phyloP scores from a whole-genome alignment of 2,888 invertebrate species.

The Eustalomyia histrio region DNA sequence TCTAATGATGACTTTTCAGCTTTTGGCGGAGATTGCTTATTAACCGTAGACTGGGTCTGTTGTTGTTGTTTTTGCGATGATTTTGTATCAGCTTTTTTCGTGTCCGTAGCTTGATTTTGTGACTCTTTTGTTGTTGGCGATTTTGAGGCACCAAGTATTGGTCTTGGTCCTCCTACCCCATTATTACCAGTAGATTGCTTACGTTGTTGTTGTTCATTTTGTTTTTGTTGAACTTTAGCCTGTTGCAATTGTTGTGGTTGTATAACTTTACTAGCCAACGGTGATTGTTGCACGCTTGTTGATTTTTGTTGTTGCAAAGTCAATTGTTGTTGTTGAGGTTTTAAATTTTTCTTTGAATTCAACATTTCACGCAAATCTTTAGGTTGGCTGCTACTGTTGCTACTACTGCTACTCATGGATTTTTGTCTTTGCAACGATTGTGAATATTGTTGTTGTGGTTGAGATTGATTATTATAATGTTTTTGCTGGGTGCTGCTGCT shows the following conservation, averaged over 20 bases:
- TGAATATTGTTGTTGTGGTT: slow-evolving; percentile 54
- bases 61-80: slow-evolving; percentile 38
- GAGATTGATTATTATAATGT: slow-evolving; percentile 25
- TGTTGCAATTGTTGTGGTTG: slow-evolving; percentile 63
- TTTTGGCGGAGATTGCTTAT: slow-evolving; percentile 55
- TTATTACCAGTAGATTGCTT: slow-evolving; percentile 28
- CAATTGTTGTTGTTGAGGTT: slow-evolving; percentile 11
- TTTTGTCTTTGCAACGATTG: slow-evolving; percentile 62
- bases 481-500: slow-evolving; percentile 50
- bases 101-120: slow-evolving; percentile 33
- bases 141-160: slow-evolving; percentile 57
- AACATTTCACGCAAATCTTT: slow-evolving; percentile 67
- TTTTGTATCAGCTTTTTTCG: slow-evolving; percentile 44
- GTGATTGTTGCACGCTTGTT: slow-evolving; percentile 47
- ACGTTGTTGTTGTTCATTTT: slow-evolving; percentile 60
- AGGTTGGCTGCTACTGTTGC: slow-evolving; percentile 46
- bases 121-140: slow-evolving; percentile 34
- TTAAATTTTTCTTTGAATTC: slow-evolving; percentile 63
- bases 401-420: slow-evolving; percentile 52
- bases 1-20: slow-evolving; percentile 49
- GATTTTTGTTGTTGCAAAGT: slow-evolving; percentile 54
- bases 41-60: slow-evolving; percentile 31
- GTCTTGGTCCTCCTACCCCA: slow-evolving; percentile 16
- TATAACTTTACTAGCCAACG: slow-evolving; percentile 53
- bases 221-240: slow-evolving; percentile 41